Evolutionary conservation across 2,797 vertebrate species (phyloP).

Genomic region (Nannoperca australis): DNA sequence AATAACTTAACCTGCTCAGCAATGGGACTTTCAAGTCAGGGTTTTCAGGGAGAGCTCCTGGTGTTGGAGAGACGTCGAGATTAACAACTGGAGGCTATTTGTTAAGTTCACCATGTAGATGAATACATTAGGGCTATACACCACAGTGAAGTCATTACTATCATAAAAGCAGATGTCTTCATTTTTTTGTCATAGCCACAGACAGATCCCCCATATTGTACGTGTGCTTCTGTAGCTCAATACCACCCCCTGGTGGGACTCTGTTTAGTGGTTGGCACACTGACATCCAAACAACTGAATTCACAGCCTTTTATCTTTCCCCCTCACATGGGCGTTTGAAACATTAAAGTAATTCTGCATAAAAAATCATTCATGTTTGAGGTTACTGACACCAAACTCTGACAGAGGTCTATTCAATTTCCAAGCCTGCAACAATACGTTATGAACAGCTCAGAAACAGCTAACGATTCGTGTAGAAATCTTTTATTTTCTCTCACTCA

Average conservation of each 20-base stretch:
- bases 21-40: slow-evolving; percentile 82
- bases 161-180: slow-evolving; percentile 82
- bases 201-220: slow-evolving; percentile 63
- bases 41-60: slow-evolving; percentile 73
- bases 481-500: slow-evolving; percentile 3
- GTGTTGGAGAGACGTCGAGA: slow-evolving; percentile 55
- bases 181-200: slow-evolving; percentile 72
- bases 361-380: slow-evolving; percentile 52
- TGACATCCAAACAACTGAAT: slow-evolving; percentile 76
- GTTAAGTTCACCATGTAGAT: slow-evolving; percentile 62
- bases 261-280: slow-evolving; percentile 70
- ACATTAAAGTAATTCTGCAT: slow-evolving; percentile 57
- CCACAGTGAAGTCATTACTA: slow-evolving; percentile 79
- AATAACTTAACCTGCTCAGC: slow-evolving; percentile 87
- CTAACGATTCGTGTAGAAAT: slow-evolving; percentile 39
- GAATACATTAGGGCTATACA: slow-evolving; percentile 70
- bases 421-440: slow-evolving; percentile 35
- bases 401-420: slow-evolving; percentile 36
- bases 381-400: slow-evolving; percentile 51
- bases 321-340: slow-evolving; percentile 67
- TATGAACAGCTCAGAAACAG: slow-evolving; percentile 49
- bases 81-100: slow-evolving; percentile 56
- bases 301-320: slow-evolving; percentile 67
- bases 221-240: slow-evolving; percentile 86
- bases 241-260: slow-evolving; percentile 93